Evolutionary conservation across 2,113 vertebrate genomes (phyloP).

Genomic region (Thalassarche chlororhynchos): DNA sequence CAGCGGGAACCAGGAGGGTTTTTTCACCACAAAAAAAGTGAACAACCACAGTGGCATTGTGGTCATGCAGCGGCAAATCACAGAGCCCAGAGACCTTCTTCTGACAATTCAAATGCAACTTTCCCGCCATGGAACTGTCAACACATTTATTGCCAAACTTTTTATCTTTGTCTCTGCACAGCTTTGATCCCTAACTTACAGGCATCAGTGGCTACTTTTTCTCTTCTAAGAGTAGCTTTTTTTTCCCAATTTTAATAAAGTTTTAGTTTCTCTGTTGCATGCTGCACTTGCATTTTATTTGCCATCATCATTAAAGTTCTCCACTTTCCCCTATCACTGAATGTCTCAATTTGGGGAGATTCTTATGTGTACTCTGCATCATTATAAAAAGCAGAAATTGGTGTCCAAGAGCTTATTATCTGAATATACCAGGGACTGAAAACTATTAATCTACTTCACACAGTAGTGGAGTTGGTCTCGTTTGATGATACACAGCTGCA

Average conservation of each 20-base stretch:
- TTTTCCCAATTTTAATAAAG: slow-evolving; percentile 67
- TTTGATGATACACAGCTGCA: background rate
- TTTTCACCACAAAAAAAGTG: slow-evolving; percentile 85
- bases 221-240: background rate
- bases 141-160: slow-evolving; percentile 90
- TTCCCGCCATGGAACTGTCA: slow-evolving; percentile 81
- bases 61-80: slow-evolving; percentile 84
- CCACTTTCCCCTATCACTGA: background rate
- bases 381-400: background rate
- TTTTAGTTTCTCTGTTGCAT: slow-evolving; percentile 35
- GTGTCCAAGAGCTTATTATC: background rate
- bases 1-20: slow-evolving; percentile 88
- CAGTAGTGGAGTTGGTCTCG: background rate
- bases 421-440: background rate
- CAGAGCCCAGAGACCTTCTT: slow-evolving; percentile 87
- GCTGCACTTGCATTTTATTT: slow-evolving; percentile 61
- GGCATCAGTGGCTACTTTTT: background rate
- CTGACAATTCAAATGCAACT: slow-evolving; percentile 91
- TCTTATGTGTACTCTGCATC: background rate
- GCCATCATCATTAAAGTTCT: background rate
- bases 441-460: background rate
- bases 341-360: background rate
- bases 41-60: slow-evolving; percentile 85
- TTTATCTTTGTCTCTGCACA: slow-evolving; percentile 90
- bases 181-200: slow-evolving; percentile 71